Conservation (phyloP, 2,113 vertebrate species). For the Gadus macrocephalus region DNA sequence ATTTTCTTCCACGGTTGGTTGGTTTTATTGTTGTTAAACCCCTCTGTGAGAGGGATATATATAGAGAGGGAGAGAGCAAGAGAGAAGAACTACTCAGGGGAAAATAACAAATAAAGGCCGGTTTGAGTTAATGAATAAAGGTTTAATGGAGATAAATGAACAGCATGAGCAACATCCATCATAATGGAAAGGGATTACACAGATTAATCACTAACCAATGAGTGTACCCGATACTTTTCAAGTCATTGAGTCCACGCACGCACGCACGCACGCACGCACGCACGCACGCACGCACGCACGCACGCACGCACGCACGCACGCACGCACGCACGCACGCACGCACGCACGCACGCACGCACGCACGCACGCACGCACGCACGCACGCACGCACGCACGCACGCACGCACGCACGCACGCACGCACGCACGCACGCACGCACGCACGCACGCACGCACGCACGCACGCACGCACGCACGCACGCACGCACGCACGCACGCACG, state of each 20-base stretch:
- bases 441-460: slow-evolving; percentile 22
- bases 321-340: slow-evolving; percentile 16
- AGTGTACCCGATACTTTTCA: too few relatives aligned
- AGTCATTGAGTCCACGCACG: too few relatives aligned
- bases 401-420: slow-evolving; percentile 10
- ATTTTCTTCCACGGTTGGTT: too few relatives aligned
- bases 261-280: slow-evolving; percentile 10
- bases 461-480: slow-evolving; percentile 16
- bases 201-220: slow-evolving; percentile 10
- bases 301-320: slow-evolving; percentile 22
- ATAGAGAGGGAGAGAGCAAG: too few relatives aligned
- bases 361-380: slow-evolving; percentile 25
- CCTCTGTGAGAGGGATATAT: too few relatives aligned
- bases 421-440: slow-evolving; percentile 22
- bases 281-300: slow-evolving; percentile 22
- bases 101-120: too few relatives aligned
- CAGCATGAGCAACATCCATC: too few relatives aligned
- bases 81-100: too few relatives aligned
- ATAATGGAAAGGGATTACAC: slow-evolving; percentile 2
- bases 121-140: too few relatives aligned
- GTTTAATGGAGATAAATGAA: too few relatives aligned
- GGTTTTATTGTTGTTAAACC: too few relatives aligned
- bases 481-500: slow-evolving; percentile 15
- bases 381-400: slow-evolving; percentile 20
- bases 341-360: slow-evolving; percentile 15